Evolutionary conservation across 1,140 invertebrate genomes (phyloP), one percentile per base, ranked within the genome.

Genomic region (Patella vulgata): DNA sequence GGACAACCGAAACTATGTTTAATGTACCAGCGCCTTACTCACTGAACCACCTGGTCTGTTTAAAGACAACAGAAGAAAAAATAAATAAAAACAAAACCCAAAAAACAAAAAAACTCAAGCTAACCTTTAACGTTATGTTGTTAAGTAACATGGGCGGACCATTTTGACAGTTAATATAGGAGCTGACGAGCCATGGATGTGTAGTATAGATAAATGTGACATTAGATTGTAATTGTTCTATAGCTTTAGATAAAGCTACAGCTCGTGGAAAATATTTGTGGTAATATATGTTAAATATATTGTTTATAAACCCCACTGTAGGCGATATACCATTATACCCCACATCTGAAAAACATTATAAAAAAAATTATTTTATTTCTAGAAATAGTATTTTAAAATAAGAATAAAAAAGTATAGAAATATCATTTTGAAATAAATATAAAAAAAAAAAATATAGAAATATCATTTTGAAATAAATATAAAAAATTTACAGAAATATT

Each of bases 201-300:
- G 80, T 82, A 28, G 80, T 82, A 59, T 82, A 82, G 9, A 78
- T 53, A 61, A 81, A 78, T n/a, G 59, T 68, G 48, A 80, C 76
- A 11, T 40, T 60, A 62, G 71, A 77, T 9, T 68, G 68, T 8
- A 53, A 52, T 17, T 61, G 31, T 27, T 61, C 43, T 19, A 82
- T 60, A 21, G 61, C 53, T 8, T 59, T 19, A 12, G 75, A 73
- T 9, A 79, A 17, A 17, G 61, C 66, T 3, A 77, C 56, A 11
- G 78, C 80, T 33, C 70, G 56, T 2, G 75, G 77, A 61, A 77
- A 82, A 59, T 78, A 78, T 42, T 71, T 62, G 12, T 68, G 55
- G 40, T 77, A 80, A 52, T 82, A 82, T 27, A 46, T 63, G 63
- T 81, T 79, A 11, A 81, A 30, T 6, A 81, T 69, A 54, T 81